Conservation (phyloP, 1,140 invertebrate species). For the Littorina saxatilis region DNA sequence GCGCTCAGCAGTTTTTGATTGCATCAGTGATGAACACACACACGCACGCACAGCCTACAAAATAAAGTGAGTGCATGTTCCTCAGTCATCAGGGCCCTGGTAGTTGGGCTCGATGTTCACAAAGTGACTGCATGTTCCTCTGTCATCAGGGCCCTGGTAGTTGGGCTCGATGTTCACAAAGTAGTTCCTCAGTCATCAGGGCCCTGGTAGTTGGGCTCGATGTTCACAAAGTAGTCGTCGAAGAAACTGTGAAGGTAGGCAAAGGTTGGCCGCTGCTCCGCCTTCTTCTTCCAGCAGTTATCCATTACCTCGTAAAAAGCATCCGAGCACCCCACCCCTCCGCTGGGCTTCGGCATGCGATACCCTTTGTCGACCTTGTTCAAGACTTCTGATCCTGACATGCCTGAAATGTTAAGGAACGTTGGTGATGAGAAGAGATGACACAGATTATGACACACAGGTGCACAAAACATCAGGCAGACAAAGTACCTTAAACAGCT, state of each 20-base stretch:
- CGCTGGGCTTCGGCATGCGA: conserved; percentile 89
- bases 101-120: no score
- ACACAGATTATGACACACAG: no score
- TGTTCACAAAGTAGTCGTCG: conserved; percentile 96
- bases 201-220: conserved; percentile 88
- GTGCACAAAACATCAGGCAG: no score
- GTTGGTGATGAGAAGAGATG: no score
- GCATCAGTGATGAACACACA: neutral
- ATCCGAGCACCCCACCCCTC: conserved; percentile 84
- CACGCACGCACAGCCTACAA: neutral
- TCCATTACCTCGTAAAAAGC: conserved; percentile 84
- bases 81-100: no score
- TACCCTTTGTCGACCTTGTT: conserved; percentile 97
- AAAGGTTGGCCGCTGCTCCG: conserved; percentile 96
- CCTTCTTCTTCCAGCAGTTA: conserved; percentile 80
- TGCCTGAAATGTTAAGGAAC: no score
- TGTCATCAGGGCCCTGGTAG: no score
- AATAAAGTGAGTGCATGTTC: no score
- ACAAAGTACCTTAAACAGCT: no score
- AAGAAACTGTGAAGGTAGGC: conserved; percentile 98
- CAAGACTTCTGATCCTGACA: conserved; percentile 89
- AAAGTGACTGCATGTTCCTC: no score
- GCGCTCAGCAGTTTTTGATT: no score
- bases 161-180: neutral
- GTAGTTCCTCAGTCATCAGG: conserved; percentile 35